Percentiles rank a stretch among this genome's conserved stretches.
These are phyloP conservation scores for Bembecia ichneumoniformis DNA, from an alignment of 2,888 invertebrate species.

Conservation along the genomic window DNA sequence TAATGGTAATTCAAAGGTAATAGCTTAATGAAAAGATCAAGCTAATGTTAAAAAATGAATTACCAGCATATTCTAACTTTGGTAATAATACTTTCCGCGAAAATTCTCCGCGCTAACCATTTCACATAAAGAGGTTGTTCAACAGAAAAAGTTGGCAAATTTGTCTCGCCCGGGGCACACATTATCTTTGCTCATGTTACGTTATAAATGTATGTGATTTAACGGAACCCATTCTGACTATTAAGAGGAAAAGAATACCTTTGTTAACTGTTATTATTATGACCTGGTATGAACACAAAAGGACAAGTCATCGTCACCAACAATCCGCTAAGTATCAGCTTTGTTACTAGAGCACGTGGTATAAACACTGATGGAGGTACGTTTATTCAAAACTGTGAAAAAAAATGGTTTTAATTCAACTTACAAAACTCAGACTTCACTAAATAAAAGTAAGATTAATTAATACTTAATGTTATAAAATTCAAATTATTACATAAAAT, in stretches of 20 bases:
- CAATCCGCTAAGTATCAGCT: too few species aligned
- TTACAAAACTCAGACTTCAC: too few species aligned
- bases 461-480: too few species aligned
- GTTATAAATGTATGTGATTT: conserved; percentile 42
- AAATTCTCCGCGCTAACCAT: conserved; percentile 35
- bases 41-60: conserved; percentile 11
- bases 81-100: conserved; percentile 35
- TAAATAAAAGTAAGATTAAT: too few species aligned
- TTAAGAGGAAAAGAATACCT: conserved; percentile 18
- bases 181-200: conserved; percentile 45
- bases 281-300: neutral
- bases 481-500: too few species aligned
- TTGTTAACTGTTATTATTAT: conserved; percentile 11
- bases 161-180: conserved; percentile 43
- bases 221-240: conserved; percentile 24
- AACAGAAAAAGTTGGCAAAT: conserved; percentile 49
- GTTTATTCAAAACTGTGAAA: too few species aligned
- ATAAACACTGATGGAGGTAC: too few species aligned
- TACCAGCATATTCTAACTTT: conserved; percentile 29
- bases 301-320: too few species aligned
- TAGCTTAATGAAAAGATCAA: neutral
- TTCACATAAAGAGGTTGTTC: conserved; percentile 44
- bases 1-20: too few species aligned
- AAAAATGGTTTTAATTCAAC: too few species aligned
- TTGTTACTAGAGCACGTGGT: too few species aligned